Conservation (phyloP, 2,888 invertebrate species). For the Acanthopleura granulata region DNA sequence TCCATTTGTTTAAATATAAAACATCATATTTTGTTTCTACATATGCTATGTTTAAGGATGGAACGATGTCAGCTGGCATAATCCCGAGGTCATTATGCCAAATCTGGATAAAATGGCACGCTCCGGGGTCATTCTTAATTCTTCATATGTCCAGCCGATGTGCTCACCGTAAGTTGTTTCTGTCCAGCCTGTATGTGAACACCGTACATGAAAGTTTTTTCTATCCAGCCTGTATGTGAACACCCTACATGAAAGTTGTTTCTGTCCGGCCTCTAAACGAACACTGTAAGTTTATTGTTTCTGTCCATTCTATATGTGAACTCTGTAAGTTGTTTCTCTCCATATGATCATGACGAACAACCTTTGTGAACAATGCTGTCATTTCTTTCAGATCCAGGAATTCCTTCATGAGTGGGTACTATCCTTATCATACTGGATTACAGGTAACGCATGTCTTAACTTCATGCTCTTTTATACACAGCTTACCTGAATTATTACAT, state of each 20-base stretch:
- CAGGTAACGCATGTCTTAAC: conserved; percentile 26
- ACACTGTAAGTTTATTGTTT: too few species aligned
- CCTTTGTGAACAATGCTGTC: not conserved
- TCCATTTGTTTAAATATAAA: too few species aligned
- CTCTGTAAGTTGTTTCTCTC: too few species aligned
- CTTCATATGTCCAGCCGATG: conserved; percentile 13
- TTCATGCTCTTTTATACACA: too few species aligned
- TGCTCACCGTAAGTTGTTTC: conserved; percentile 11
- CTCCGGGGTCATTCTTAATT: conserved; percentile 6
- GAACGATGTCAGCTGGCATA: conserved; percentile 21
- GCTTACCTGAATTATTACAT: too few species aligned
- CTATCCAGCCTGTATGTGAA: too few species aligned
- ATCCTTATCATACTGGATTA: conserved; percentile 36
- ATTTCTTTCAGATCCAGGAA: conserved; percentile 32
- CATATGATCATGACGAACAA: not conserved
- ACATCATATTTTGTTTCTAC: not conserved
- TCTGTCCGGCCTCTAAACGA: too few species aligned
- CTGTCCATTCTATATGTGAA: too few species aligned
- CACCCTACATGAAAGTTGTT: too few species aligned
- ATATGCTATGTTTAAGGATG: conserved; percentile 1
- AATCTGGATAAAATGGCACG: conserved; percentile 14
- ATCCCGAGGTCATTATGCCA: conserved; percentile 15
- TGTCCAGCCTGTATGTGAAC: too few species aligned
- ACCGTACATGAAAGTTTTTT: too few species aligned
- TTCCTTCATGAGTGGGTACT: conserved; percentile 36